Base-by-base conservation (phyloP, 2,113 vertebrate species). In the Vombatus ursinus region DNA sequence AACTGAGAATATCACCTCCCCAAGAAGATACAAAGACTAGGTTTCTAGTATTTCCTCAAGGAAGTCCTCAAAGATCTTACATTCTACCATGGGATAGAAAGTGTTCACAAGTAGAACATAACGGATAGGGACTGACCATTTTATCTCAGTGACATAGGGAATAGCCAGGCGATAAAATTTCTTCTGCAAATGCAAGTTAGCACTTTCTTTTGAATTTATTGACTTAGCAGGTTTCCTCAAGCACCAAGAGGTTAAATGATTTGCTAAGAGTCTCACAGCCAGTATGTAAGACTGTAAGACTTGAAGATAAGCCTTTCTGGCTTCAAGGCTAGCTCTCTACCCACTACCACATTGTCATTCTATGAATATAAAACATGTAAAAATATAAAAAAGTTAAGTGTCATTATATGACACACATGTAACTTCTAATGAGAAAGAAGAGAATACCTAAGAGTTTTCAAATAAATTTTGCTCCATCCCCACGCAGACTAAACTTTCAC, bases 341-440 rank as follows among this genome's bases (percentile, higher is more conserved):
- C 68, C 16, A n/a, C 19, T 23, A 44, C n/a, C 68, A 44, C n/a
- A 44, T 0, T 44, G n/a, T 2, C 16, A 23, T 19, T 44, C 68
- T 84, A 44, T 84, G 8, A 44, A 23, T 84, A 44, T 3, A 84
- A 84, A 84, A 84, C 8, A 84, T 61, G 31, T 14, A 14, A 31
- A 8, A 26, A 53, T 24, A 53, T 24, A 2, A 12, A 52, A 52
- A 84, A 23, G 23, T 37, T 31, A n/a, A 44, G 9, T 84, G 3
- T 52, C 49, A 90, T 93, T 53, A 50, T 8, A 2, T 95, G 23
- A 53, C 92, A 96, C 50, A 92, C 93, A 93, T 95, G 84, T 93
- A 19, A 50, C 25, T 93, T 68, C 47, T 3, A 2, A 11, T 22
- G 47, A 44, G 50, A 3, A 84, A 57, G 22, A 89, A 92, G 8